These are phyloP conservation scores for Thaleichthys pacificus DNA, from an alignment of 2,797 vertebrate genomes.

Conservation along the genomic window DNA sequence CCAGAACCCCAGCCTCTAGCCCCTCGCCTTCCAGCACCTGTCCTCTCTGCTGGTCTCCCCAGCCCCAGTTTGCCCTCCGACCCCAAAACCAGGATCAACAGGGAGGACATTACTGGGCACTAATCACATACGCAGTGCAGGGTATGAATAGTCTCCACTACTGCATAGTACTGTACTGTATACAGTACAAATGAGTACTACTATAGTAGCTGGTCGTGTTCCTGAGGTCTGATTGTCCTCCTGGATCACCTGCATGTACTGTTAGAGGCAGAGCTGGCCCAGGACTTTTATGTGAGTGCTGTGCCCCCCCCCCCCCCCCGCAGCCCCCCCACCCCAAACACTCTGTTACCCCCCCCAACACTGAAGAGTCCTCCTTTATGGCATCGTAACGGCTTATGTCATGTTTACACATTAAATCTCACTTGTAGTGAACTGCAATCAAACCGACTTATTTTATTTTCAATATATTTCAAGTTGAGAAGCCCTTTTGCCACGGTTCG, in stretches of 20 bases:
- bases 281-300: not conserved
- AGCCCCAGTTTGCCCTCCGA: not conserved
- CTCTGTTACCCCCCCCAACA: not conserved
- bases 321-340: not conserved
- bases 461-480: not conserved
- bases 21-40: constrained; percentile 9
- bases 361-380: not conserved
- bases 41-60: not conserved
- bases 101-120: not conserved
- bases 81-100: not conserved
- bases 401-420: constrained; percentile 34
- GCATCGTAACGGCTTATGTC: constrained; percentile 4
- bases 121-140: not conserved
- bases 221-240: not conserved
- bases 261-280: not conserved
- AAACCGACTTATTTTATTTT: not conserved
- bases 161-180: not conserved
- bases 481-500: not conserved
- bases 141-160: not conserved
- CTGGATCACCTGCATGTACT: constrained; percentile 1
- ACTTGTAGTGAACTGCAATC: constrained; percentile 4
- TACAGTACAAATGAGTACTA: constrained; percentile 19
- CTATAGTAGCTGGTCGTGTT: not conserved
- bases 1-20: constrained; percentile 39
- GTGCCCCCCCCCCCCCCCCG: no score